Base-by-base conservation (phyloP, 2,113 vertebrate genomes). In the Fregata magnificens region DNA sequence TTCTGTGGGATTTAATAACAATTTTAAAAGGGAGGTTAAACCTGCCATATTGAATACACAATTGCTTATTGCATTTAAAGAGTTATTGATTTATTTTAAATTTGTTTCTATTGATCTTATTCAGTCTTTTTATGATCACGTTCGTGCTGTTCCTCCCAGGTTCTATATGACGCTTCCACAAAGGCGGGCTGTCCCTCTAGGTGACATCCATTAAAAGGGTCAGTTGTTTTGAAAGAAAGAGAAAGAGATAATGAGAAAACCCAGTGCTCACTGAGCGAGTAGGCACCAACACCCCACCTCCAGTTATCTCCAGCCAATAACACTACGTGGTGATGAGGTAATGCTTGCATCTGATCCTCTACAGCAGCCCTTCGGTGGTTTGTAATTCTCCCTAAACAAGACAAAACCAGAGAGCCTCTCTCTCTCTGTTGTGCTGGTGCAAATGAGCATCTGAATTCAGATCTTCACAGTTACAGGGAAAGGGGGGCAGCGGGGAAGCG, bases 231-330 rank as follows among this genome's bases (percentile, higher is more conserved):
- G 92, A 90, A 94, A 95, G 63, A 66, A 76, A 81, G 76, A 61
- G 82, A 88, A 90, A 63, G 89, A 82, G 90, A 88, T 82, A 96
- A 96, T 83, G 93, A 97, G 85, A 66, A 88, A 95, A 90, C 7
- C 31, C 90, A 28, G 81, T 3, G 0, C 81, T 16, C 78, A 11
- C 11, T 0, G 12, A 25, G 42, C 5, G 72, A 55, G 29, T n/a
- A 47, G 63, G 73, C 77, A 78, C 49, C 66, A 56, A 2, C 62
- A 66, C 45, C 85, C 92, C 90, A 83, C 78, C 87, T 81, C 85
- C 79, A 17, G 42, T 77, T 88, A 95, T 86, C 96, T 92, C 45
- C 92, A 96, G 95, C 97, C 95, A 97, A 96, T 96, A 81, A 25
- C 8, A 63, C 59, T 63, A 12, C 3, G 0, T 19, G 29, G 6